Evolutionary conservation across 2,888 invertebrate species (phyloP).

Genomic region (Diadromus collaris): DNA sequence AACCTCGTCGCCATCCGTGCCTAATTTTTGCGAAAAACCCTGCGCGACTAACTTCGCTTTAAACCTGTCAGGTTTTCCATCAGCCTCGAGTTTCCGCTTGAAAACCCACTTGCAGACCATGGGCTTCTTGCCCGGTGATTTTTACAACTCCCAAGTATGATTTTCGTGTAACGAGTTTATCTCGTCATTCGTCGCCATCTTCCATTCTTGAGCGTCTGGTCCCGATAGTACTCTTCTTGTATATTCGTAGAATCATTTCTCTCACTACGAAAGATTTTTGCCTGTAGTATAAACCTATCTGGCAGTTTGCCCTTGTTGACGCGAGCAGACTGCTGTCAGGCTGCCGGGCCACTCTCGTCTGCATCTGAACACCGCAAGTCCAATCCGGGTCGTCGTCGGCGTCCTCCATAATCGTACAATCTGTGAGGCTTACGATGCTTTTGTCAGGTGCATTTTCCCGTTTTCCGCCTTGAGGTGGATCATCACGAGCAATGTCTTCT

Average conservation of each 20-base stretch:
- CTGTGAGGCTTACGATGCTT: too few relatives aligned
- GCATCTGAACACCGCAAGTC: too few relatives aligned
- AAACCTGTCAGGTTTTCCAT: constrained; percentile 63
- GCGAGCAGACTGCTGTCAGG: constrained; percentile 4
- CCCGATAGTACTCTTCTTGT: constrained; percentile 44
- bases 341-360: neutral
- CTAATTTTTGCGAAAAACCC: constrained; percentile 68
- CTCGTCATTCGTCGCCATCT: constrained; percentile 63
- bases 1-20: constrained; percentile 70
- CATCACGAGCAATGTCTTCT: too few relatives aligned
- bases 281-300: constrained; percentile 2
- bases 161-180: constrained; percentile 50
- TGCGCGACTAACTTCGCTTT: constrained; percentile 70
- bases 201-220: constrained; percentile 55
- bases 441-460: too few relatives aligned
- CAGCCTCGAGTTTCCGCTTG: constrained; percentile 64
- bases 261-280: neutral
- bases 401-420: too few relatives aligned
- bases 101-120: constrained; percentile 68
- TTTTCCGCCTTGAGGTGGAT: too few relatives aligned
- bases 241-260: constrained; percentile 26
- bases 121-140: constrained; percentile 55
- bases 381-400: too few relatives aligned
- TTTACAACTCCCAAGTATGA: constrained; percentile 65
- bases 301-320: constrained; percentile 25